Evolutionary conservation across 2,797 vertebrate genomes (phyloP).

Genomic region (Neoniphon sammara): DNA sequence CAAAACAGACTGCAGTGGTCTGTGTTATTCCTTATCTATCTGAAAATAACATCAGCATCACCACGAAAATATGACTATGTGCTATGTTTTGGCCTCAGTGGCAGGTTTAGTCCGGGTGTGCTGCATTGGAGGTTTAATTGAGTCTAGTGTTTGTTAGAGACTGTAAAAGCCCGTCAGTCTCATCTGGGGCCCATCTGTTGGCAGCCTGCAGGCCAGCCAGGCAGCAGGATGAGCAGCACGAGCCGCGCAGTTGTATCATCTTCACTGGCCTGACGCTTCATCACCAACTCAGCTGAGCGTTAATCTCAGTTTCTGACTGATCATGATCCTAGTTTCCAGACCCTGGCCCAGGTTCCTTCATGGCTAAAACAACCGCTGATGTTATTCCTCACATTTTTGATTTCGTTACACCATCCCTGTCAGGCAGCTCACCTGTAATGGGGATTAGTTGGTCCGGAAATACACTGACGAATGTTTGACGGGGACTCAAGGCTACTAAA

Average conservation of each 20-base stretch:
- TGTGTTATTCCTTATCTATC: not conserved
- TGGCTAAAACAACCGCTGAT: slow-evolving; percentile 30
- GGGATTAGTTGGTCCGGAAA: slow-evolving; percentile 44
- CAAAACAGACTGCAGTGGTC: not conserved
- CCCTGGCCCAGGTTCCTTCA: not conserved
- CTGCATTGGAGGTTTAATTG: slow-evolving; percentile 60
- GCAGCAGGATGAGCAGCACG: slow-evolving; percentile 51
- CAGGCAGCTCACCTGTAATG: slow-evolving; percentile 34
- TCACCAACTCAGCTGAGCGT: slow-evolving; percentile 28
- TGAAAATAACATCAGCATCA: not conserved
- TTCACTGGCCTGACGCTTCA: slow-evolving; percentile 21
- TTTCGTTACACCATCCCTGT: slow-evolving; percentile 47
- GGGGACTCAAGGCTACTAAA: slow-evolving; percentile 43
- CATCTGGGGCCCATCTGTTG: slow-evolving; percentile 76
- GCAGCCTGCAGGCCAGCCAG: slow-evolving; percentile 51
- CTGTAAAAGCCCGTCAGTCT: slow-evolving; percentile 55
- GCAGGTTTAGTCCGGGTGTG: slow-evolving; percentile 25
- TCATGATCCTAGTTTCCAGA: slow-evolving; percentile 41
- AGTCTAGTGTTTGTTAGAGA: slow-evolving; percentile 61
- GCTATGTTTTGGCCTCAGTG: not conserved
- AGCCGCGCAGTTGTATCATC: slow-evolving; percentile 54
- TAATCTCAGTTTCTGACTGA: slow-evolving; percentile 58
- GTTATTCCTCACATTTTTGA: slow-evolving; percentile 37
- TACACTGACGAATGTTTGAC: slow-evolving; percentile 45
- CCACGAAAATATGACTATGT: not conserved